Evolutionary conservation across 2,888 invertebrate genomes (phyloP).

Genomic region (Meandrusa payeni): DNA sequence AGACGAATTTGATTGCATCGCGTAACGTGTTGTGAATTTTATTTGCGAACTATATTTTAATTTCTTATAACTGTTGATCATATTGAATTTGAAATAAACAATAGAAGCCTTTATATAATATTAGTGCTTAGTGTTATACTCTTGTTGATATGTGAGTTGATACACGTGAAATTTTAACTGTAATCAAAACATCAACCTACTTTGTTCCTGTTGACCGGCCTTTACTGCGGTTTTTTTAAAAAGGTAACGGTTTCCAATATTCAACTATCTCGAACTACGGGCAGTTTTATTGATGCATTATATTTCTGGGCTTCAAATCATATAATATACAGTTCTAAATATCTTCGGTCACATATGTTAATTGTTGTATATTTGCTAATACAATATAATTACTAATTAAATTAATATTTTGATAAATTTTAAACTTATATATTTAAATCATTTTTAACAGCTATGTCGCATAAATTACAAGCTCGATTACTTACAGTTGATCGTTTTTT

Average conservation of each 20-base stretch:
- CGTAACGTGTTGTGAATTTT: constrained; percentile 64
- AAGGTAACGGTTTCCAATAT: constrained; percentile 68
- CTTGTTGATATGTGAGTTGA: constrained; percentile 46
- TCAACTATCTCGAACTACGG: constrained; percentile 19
- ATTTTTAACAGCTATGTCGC: too few species aligned
- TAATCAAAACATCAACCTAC: constrained; percentile 56
- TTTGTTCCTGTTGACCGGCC: constrained; percentile 69
- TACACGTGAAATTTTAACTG: constrained; percentile 49
- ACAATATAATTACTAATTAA: too few species aligned
- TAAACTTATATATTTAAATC: too few species aligned
- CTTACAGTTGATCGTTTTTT: too few species aligned
- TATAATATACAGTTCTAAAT: too few species aligned
- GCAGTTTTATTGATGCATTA: constrained; percentile 12
- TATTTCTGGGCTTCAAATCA: too few species aligned
- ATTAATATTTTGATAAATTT: too few species aligned
- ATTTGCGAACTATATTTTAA: constrained; percentile 55
- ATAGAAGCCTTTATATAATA: constrained; percentile 40
- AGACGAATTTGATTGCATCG: constrained; percentile 33
- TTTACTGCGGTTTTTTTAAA: constrained; percentile 63
- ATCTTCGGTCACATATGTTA: too few species aligned
- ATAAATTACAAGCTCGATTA: too few species aligned
- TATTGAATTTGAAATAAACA: constrained; percentile 41
- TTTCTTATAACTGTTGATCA: constrained; percentile 50
- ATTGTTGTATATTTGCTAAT: too few species aligned
- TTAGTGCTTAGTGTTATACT: constrained; percentile 54